Evolutionary conservation across 2,888 invertebrate species (phyloP).

Genomic region (Habroteleia sp.): DNA sequence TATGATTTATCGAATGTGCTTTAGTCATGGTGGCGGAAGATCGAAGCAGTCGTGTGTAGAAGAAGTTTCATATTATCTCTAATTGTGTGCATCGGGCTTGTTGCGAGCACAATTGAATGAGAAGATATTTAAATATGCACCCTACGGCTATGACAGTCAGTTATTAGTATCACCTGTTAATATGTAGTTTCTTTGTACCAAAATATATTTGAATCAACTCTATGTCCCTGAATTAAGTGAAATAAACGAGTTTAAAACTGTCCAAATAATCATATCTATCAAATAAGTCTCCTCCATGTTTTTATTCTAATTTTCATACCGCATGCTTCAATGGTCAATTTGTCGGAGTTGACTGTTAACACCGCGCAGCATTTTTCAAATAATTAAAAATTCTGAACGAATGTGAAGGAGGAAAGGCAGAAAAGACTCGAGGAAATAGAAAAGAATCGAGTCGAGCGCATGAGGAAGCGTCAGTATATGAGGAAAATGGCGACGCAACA

Average conservation of each 20-base stretch:
- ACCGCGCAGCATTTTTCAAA: slow-evolving; percentile 13
- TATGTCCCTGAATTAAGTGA: slow-evolving; percentile 11
- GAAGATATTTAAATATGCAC: slow-evolving; percentile 65
- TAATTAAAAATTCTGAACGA: slow-evolving; percentile 55
- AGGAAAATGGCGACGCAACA: slow-evolving; percentile 90
- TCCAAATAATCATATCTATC: neutral
- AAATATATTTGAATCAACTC: neutral
- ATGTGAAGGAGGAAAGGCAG: slow-evolving; percentile 86
- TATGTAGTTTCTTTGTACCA: slow-evolving; percentile 2
- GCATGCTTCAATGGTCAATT: slow-evolving; percentile 7
- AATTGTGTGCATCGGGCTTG: slow-evolving; percentile 74
- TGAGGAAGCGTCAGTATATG: slow-evolving; percentile 85
- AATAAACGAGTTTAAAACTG: slow-evolving; percentile 20
- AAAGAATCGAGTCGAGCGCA: slow-evolving; percentile 85
- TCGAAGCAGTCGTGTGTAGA: slow-evolving; percentile 73
- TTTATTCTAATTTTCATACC: neutral
- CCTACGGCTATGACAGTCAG: slow-evolving; percentile 30
- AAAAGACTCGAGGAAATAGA: slow-evolving; percentile 89
- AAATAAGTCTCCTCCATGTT: neutral
- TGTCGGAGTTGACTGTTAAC: neutral
- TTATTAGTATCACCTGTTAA: slow-evolving; percentile 33
- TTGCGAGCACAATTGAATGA: slow-evolving; percentile 69
- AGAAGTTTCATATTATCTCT: slow-evolving; percentile 75
- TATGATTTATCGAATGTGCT: slow-evolving; percentile 66
- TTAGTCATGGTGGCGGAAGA: slow-evolving; percentile 76